Base-by-base conservation (phyloP, 2,113 vertebrate genomes). In the Limanda limanda region DNA sequence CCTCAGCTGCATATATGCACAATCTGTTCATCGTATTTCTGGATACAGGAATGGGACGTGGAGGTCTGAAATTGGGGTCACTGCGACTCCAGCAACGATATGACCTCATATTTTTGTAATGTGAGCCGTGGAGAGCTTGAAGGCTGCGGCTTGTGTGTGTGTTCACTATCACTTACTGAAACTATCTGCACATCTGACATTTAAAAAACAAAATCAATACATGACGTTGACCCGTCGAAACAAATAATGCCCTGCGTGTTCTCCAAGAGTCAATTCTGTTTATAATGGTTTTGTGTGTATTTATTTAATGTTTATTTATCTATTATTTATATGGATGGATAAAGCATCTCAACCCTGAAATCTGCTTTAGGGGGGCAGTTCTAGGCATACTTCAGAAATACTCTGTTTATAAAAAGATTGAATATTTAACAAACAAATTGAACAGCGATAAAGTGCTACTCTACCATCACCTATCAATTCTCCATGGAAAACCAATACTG, bases 41-140 rank as follows among this genome's bases (percentile, higher is more conserved):
- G 15, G 17, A 74, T 69, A 15, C 12, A 23, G 37, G 60, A 14
- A 54, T 27, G 60, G 17, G 20, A 68, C 21, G 47, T n/a, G 2
- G 1, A 65, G 5, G 55, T 52, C 27, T 63, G 24, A 59, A 47
- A 75, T 70, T 56, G 42, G 31, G 60, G 66, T 71, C 27, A 56
- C 20, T 64, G 40, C 21, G 68, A 67, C 55, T 61, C 17, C 47
- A 24, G 21, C 31, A 37, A 65, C 5, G 56, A 20, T 8, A 56
- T 65, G 25, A 66, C 65, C 24, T 76, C 24, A 68, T 76, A 21
- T 40, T 35, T 61, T 40, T 78, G 47, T 62, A 61, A 73, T 51
- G 10, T 27, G 17, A 27, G 23, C 17, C 51, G 31, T 59, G 45
- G 58, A 64, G 31, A 25, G 59, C 67, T 59, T 31, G 17, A 7